Evolutionary conservation across 2,113 vertebrate genomes (phyloP).

Genomic region (Alethe castanea): DNA sequence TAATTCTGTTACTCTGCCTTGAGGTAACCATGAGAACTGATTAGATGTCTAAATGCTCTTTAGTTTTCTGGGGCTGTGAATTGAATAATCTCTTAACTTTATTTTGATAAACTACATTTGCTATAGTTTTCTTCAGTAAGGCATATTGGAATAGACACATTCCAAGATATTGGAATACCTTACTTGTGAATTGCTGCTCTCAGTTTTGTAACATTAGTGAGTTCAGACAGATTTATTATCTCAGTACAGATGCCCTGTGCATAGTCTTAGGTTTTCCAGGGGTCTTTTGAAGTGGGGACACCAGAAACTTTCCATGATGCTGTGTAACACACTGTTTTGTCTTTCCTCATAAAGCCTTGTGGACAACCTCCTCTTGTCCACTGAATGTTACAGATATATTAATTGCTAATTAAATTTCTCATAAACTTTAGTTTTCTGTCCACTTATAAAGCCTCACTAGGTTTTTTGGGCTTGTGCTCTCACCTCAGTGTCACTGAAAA

Average conservation of each 20-base stretch:
- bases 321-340: not conserved
- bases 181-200: accelerated
- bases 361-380: not conserved
- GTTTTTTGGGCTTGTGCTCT: not conserved
- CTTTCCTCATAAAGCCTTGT: not conserved
- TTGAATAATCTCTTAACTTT: not conserved
- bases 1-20: not conserved
- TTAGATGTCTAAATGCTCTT: not conserved
- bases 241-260: not conserved
- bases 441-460: not conserved
- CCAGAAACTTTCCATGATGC: not conserved
- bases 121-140: not conserved
- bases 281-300: not conserved
- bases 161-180: not conserved
- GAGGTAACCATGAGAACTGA: accelerated
- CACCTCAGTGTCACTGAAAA: not conserved
- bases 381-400: not conserved
- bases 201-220: not conserved
- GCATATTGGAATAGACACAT: not conserved
- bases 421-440: not conserved
- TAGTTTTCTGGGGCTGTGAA: not conserved
- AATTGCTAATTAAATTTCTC: not conserved
- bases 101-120: not conserved
- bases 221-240: not conserved
- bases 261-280: not conserved